A percentile compares a stretch with the other conserved stretches of the same genome.
phyloP scores from a whole-genome alignment of 2,113 vertebrate genomes.

The Melanocharis versteri region DNA sequence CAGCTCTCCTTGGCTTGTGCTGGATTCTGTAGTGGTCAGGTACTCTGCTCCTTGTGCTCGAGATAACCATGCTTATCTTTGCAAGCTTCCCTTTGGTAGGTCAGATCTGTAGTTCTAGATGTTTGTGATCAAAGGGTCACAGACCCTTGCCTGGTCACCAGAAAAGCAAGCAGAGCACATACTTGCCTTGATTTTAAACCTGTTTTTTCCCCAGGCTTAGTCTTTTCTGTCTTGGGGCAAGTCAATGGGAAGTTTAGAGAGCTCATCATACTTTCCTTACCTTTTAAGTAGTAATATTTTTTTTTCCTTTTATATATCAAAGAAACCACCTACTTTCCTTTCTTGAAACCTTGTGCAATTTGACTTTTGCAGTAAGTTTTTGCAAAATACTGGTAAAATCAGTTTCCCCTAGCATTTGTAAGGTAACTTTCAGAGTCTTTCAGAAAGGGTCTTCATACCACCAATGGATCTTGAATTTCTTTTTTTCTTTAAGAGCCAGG shows the following conservation, averaged over 20 bases:
- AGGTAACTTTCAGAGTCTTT: background rate
- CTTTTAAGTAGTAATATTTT: background rate
- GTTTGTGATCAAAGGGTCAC: background rate
- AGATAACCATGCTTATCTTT: background rate
- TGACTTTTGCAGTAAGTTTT: background rate
- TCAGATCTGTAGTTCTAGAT: background rate
- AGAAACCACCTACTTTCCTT: background rate
- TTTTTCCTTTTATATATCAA: background rate
- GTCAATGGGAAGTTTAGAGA: background rate
- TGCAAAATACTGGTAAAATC: background rate
- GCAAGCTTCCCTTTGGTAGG: background rate
- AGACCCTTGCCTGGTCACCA: background rate
- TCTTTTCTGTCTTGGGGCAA: background rate
- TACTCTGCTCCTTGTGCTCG: background rate
- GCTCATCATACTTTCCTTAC: background rate
- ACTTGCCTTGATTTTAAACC: background rate
- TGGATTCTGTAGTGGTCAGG: background rate
- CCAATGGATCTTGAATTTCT: background rate
- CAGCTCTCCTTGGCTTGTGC: background rate
- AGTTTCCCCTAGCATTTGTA: background rate
- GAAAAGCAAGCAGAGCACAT: background rate
- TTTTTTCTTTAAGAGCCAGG: background rate
- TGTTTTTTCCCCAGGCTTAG: background rate
- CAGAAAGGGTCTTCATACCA: background rate
- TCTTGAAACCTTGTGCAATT: background rate